Evolutionary conservation across 2,797 vertebrate genomes (phyloP).

Genomic region (Monodelphis domestica): DNA sequence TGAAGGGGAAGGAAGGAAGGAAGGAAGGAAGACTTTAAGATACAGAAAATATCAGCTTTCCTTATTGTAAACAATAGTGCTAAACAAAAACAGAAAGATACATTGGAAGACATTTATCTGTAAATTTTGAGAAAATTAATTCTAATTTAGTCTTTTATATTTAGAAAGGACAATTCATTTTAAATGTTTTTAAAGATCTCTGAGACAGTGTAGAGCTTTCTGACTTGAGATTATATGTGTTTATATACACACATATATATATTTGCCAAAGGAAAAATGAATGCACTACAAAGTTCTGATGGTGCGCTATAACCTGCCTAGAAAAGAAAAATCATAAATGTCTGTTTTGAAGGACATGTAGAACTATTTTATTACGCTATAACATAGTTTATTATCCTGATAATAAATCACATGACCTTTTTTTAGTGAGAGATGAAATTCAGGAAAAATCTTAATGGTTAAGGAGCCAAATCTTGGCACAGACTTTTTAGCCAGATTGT

Average conservation of each 20-base stretch:
- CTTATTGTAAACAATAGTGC: constrained; percentile 68
- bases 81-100: constrained; percentile 73
- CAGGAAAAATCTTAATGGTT: constrained; percentile 17
- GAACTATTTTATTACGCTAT: constrained; percentile 29
- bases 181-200: constrained; percentile 67
- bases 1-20: not conserved
- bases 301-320: constrained; percentile 47
- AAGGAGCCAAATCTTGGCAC: constrained; percentile 2
- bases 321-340: not conserved
- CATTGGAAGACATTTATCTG: constrained; percentile 60
- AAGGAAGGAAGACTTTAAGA: constrained; percentile 40
- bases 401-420: constrained; percentile 13
- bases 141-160: constrained; percentile 71
- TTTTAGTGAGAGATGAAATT: not conserved
- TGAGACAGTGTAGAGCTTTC: constrained; percentile 61
- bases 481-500: not conserved
- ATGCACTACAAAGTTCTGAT: constrained; percentile 31
- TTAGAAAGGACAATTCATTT: constrained; percentile 67
- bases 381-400: constrained; percentile 26
- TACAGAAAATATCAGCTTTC: constrained; percentile 63
- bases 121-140: constrained; percentile 60
- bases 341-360: constrained; percentile 47
- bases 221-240: constrained; percentile 70
- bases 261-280: constrained; percentile 61
- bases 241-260: constrained; percentile 49